phyloP scores from a whole-genome alignment of 2,113 vertebrate species.

The Coryphaenoides rupestris region DNA sequence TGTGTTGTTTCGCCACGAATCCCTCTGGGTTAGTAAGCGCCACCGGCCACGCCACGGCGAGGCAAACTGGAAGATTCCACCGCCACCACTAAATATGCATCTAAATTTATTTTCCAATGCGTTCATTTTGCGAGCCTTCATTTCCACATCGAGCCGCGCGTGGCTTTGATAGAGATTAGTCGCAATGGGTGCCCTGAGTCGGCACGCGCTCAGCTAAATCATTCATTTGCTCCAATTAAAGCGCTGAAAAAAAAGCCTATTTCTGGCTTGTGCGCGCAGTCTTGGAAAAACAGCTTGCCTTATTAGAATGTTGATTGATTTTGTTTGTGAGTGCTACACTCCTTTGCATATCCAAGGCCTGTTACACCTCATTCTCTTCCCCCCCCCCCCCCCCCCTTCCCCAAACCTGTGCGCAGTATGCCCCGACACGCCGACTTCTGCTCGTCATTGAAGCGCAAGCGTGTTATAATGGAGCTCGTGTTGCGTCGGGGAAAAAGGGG shows the following conservation, averaged over 20 bases:
- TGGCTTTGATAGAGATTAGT: constrained; percentile 63
- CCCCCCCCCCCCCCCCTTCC: constrained; percentile 16
- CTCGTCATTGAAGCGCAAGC: constrained; percentile 64
- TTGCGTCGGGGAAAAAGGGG: no score
- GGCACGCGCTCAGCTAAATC: constrained; percentile 63
- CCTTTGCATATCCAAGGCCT: constrained; percentile 62
- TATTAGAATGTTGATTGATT: constrained; percentile 69
- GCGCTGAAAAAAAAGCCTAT: constrained; percentile 54
- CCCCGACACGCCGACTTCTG: constrained; percentile 54
- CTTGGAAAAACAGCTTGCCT: constrained; percentile 64
- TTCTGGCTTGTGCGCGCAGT: constrained; percentile 42
- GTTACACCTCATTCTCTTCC: constrained; percentile 22
- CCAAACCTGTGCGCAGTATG: constrained; percentile 37
- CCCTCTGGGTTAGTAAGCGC: constrained; percentile 33
- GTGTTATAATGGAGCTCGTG: no score
- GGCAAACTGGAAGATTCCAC: background rate
- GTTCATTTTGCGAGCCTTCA: constrained; percentile 39
- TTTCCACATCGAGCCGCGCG: constrained; percentile 55
- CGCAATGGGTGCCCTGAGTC: constrained; percentile 63
- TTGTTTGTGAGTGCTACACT: constrained; percentile 57
- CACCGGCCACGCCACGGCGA: constrained; percentile 29
- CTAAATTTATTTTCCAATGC: constrained; percentile 42
- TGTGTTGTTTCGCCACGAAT: no score
- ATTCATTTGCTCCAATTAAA: constrained; percentile 70
- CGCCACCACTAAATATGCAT: constrained; percentile 46